Percentiles rank a stretch among this genome's conserved stretches.
Conservation (phyloP, 2,797 vertebrate genomes). For the Monodelphis domestica region DNA sequence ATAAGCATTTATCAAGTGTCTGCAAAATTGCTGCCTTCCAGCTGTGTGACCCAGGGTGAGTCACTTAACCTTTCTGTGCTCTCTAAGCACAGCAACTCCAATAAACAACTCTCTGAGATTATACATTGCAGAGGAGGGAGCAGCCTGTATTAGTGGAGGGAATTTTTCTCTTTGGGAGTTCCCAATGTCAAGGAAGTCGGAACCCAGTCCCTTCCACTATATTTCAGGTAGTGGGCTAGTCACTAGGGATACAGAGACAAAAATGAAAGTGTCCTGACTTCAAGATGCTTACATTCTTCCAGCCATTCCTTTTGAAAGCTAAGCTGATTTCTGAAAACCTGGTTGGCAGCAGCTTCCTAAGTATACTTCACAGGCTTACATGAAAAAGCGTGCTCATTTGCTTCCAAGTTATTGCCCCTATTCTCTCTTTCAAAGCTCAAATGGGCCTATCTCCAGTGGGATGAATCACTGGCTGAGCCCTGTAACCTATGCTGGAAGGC, state of each 20-base stretch:
- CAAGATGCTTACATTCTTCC: not conserved
- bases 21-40: not conserved
- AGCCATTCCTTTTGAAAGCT: not conserved
- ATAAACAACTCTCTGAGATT: not conserved
- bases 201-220: not conserved
- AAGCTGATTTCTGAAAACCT: not conserved
- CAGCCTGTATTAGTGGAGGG: not conserved
- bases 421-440: slow-evolving; percentile 34
- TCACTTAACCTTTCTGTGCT: not conserved
- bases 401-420: slow-evolving; percentile 34
- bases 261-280: not conserved
- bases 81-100: not conserved
- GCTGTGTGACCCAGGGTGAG: not conserved
- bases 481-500: not conserved
- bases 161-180: not conserved
- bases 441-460: slow-evolving; percentile 42
- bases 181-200: not conserved
- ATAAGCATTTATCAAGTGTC: not conserved
- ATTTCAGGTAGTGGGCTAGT: not conserved
- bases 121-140: not conserved
- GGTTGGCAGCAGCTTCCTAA: not conserved
- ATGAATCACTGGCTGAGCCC: slow-evolving; percentile 41
- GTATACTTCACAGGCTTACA: not conserved
- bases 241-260: not conserved
- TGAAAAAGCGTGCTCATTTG: not conserved